Evolutionary conservation across 2,888 invertebrate genomes (phyloP), one percentile per base, ranked within the genome.

Genomic region (Athalia rosae): DNA sequence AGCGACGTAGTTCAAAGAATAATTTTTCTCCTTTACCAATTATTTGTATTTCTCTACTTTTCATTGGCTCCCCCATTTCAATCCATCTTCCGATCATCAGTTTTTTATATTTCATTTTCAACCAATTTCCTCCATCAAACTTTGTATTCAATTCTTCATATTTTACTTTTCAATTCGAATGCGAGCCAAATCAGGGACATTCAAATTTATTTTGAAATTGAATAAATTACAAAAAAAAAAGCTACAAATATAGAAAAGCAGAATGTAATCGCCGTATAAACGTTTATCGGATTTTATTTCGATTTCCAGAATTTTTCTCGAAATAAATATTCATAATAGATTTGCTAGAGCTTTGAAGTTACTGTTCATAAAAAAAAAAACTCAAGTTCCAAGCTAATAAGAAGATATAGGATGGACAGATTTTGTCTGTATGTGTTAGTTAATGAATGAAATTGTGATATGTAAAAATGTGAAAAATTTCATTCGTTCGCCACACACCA

Each of bases 1-100:
- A 28, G 82, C 83, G 81, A 77, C 83, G 84, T 28, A 45, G 47
- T 43, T 28, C 28, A 28, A 15, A 11, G 28, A 11, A 56, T 50
- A 69, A 53, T 69, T 28, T 56, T 53, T 53, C 50, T 48, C 5
- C 13, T 67, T 48, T 15, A 50, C 9, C 8, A 43, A 15, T 15
- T 4, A 43, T 66, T 5, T 6, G 11, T 62, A 7, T 47, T 66
- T 43, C 13, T 66, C 7, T 47, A 67, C 4, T 50, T 48, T 69
- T 56, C 6, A 53, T 41, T 53, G 8, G 28, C 67, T 67, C 48
- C 63, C 67, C 53, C 9, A 11, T 47, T 69, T 56, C 41, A 9
- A 67, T 15, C 67, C 15, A 67, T 67, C 9, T 67, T 48, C 53
- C 67, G 53, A 53, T 50, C 28, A 64, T 63, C 63, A 41, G 13